Conservation (phyloP, 2,797 vertebrate genomes). For the Enoplosus armatus region DNA sequence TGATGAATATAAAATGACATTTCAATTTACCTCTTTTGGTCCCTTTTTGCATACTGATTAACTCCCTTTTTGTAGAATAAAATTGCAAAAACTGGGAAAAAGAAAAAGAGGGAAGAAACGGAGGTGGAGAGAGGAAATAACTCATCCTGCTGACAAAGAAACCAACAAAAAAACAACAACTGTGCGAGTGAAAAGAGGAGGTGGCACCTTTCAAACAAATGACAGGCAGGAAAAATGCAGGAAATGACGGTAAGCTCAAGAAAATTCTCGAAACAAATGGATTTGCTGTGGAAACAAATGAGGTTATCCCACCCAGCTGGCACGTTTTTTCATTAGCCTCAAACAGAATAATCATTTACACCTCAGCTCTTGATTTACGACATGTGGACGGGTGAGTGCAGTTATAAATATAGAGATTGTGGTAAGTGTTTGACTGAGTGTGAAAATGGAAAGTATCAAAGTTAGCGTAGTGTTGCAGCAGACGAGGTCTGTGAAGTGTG, state of each 20-base stretch:
- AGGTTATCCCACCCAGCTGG: conserved; percentile 17
- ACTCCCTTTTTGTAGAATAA: conserved; percentile 19
- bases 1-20: conserved; percentile 64
- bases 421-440: conserved; percentile 60
- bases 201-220: conserved; percentile 24
- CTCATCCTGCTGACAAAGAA: conserved; percentile 32
- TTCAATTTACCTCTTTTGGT: conserved; percentile 56
- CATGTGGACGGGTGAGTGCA: conserved; percentile 7
- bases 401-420: conserved; percentile 50
- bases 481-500: conserved; percentile 41
- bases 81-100: conserved; percentile 25
- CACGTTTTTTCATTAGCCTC: conserved; percentile 41
- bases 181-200: conserved; percentile 8
- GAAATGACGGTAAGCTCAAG: neutral
- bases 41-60: conserved; percentile 55
- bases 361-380: conserved; percentile 60
- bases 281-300: conserved; percentile 45
- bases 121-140: conserved; percentile 17
- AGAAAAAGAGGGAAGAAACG: neutral
- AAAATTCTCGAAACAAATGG: conserved; percentile 37
- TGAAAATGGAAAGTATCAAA: conserved; percentile 71
- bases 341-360: conserved; percentile 43
- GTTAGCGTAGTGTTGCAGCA: conserved; percentile 59
- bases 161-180: neutral
- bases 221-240: conserved; percentile 18